Percentiles rank a stretch among this genome's conserved stretches.
Conservation (phyloP, 1,140 invertebrate species). For the Heliconius eleuchia region DNA sequence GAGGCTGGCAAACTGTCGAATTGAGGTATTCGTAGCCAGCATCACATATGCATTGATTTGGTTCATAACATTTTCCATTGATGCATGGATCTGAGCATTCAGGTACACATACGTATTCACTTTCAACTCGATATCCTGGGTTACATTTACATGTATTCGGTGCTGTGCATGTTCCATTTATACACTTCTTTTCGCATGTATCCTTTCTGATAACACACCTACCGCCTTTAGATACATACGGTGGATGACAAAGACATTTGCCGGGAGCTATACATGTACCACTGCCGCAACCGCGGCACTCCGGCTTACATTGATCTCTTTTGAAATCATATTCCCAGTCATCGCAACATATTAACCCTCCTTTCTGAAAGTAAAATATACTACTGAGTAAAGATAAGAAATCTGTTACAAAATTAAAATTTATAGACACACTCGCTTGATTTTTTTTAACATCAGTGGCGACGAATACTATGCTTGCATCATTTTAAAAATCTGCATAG, state of each 20-base stretch:
- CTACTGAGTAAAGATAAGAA: not conserved
- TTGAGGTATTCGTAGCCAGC: conserved; percentile 64
- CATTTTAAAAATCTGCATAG: too few species aligned
- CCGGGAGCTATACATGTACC: conserved; percentile 1
- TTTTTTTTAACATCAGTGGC: not conserved
- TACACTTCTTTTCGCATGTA: conserved; percentile 21
- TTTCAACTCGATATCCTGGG: conserved; percentile 21
- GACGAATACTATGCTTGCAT: not conserved
- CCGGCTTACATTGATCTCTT: not conserved
- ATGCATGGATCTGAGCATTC: conserved; percentile 62
- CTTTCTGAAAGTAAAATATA: not conserved
- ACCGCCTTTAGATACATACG: not conserved
- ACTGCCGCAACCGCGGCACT: not conserved
- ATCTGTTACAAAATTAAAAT: not conserved
- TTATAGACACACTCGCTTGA: not conserved
- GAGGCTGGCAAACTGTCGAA: not conserved
- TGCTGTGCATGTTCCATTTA: conserved; percentile 41
- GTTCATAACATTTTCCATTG: conserved; percentile 36
- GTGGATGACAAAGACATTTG: not conserved
- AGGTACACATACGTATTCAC: conserved; percentile 37
- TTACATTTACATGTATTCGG: conserved; percentile 56
- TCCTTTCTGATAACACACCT: not conserved
- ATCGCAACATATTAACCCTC: not conserved
- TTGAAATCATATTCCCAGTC: not conserved
- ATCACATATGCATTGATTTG: conserved; percentile 30